Percentiles rank a stretch among this genome's conserved stretches.
phyloP scores from a whole-genome alignment of 2,113 vertebrate species.

The Epinephelus lanceolatus region DNA sequence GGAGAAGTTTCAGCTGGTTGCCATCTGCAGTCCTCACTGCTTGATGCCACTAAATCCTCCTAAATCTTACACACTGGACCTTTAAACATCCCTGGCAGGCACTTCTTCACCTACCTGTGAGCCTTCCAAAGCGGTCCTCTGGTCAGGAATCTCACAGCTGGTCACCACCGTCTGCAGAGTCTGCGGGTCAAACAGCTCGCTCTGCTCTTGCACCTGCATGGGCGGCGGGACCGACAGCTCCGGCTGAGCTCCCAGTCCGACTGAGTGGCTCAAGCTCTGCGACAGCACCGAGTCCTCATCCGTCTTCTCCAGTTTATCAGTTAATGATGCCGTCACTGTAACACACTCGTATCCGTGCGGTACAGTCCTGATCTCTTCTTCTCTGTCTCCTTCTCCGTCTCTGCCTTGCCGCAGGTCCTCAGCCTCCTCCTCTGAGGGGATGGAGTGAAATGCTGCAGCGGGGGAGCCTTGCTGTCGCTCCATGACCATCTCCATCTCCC shows the following conservation, averaged over 20 bases:
- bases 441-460: constrained; percentile 24
- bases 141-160: constrained; percentile 85
- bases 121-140: constrained; percentile 84
- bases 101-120: constrained; percentile 83
- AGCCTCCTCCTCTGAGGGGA: constrained; percentile 53
- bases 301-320: constrained; percentile 58
- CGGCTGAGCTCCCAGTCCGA: constrained; percentile 14
- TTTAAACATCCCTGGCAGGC: not conserved
- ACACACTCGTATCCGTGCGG: constrained; percentile 70
- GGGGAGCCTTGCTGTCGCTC: constrained; percentile 59
- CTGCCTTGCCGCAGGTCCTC: constrained; percentile 50
- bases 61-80: too few species aligned
- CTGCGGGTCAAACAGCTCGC: constrained; percentile 85
- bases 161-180: constrained; percentile 86
- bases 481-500: constrained; percentile 80
- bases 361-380: constrained; percentile 33
- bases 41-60: not conserved
- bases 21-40: too few species aligned
- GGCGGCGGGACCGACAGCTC: constrained; percentile 48
- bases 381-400: constrained; percentile 8
- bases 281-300: constrained; percentile 41
- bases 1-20: too few species aligned
- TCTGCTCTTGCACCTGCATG: constrained; percentile 75
- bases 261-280: constrained; percentile 20
- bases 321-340: constrained; percentile 57